Percentiles rank a stretch among this genome's conserved stretches.
Evolutionary conservation across 2,113 vertebrate genomes (phyloP).

Genomic region (Monarcha castaneiventris): DNA sequence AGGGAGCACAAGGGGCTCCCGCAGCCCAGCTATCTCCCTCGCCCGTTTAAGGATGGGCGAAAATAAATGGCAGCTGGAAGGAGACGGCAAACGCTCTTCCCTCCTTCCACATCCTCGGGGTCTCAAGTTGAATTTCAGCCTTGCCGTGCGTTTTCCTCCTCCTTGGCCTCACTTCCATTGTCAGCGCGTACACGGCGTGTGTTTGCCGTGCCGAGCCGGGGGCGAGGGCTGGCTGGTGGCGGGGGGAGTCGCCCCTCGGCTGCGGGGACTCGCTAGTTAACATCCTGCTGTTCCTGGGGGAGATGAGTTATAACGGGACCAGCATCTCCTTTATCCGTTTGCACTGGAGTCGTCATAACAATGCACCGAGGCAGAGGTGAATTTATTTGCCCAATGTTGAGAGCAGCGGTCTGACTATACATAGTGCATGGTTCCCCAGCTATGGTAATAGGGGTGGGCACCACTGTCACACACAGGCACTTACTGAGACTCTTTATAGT

Average conservation of each 20-base stretch:
- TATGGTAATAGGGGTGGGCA: constrained; percentile 27
- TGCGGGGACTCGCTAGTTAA: constrained; percentile 70
- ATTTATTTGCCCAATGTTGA: constrained; percentile 64
- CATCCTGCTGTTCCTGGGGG: constrained; percentile 74
- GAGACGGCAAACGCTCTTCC: constrained; percentile 54
- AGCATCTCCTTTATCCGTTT: constrained; percentile 71
- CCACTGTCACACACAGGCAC: constrained; percentile 43
- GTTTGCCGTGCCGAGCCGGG: constrained; percentile 67
- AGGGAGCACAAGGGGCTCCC: constrained; percentile 37
- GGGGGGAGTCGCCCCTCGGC: constrained; percentile 65
- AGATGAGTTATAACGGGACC: constrained; percentile 83
- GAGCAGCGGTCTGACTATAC: constrained; percentile 26
- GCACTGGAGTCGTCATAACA: constrained; percentile 79
- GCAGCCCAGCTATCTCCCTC: neutral
- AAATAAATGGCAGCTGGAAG: constrained; percentile 72
- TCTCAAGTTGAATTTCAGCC: constrained; percentile 68
- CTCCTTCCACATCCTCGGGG: constrained; percentile 48
- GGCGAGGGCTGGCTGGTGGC: constrained; percentile 58
- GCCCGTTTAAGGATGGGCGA: constrained; percentile 57
- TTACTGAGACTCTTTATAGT: neutral
- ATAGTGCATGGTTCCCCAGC: neutral
- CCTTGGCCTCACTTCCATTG: constrained; percentile 61
- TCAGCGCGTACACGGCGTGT: constrained; percentile 65
- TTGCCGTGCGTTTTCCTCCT: constrained; percentile 39
- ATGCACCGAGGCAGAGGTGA: constrained; percentile 84